phyloP scores from a whole-genome alignment of 2,888 invertebrate species.

The Pogonocherus hispidulus region DNA sequence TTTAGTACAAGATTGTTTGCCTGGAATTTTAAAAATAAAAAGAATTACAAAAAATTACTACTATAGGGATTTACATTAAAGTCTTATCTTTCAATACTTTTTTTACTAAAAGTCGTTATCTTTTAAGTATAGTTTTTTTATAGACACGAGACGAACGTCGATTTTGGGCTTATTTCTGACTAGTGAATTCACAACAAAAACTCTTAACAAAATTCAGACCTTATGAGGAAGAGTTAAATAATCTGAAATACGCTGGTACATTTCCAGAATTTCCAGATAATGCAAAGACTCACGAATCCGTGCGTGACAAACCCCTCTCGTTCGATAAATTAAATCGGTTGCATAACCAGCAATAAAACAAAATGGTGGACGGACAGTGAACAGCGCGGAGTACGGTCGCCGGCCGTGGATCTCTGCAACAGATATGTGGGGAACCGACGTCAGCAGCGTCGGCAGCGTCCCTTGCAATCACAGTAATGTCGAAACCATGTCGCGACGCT shows the following conservation, averaged over 20 bases:
- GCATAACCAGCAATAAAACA: constrained; percentile 27
- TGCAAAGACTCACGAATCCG: background rate
- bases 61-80: too few species aligned
- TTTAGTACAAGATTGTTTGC: too few species aligned
- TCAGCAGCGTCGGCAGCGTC: constrained; percentile 56
- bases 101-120: too few species aligned
- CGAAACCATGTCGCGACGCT: constrained; percentile 66
- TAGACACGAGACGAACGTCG: too few species aligned
- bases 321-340: constrained; percentile 19
- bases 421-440: constrained; percentile 68
- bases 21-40: too few species aligned
- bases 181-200: too few species aligned
- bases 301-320: background rate
- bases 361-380: constrained; percentile 30
- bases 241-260: background rate
- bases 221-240: too few species aligned
- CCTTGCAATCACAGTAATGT: constrained; percentile 68
- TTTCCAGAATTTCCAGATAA: background rate
- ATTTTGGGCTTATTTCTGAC: too few species aligned
- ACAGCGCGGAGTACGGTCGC: constrained; percentile 23
- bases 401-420: constrained; percentile 61
- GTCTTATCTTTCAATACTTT: too few species aligned
- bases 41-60: too few species aligned
- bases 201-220: too few species aligned
- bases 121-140: too few species aligned